Conservation (phyloP, 53 echinoderm and acorn worm genomes). For the Paracentrotus lividus region DNA sequence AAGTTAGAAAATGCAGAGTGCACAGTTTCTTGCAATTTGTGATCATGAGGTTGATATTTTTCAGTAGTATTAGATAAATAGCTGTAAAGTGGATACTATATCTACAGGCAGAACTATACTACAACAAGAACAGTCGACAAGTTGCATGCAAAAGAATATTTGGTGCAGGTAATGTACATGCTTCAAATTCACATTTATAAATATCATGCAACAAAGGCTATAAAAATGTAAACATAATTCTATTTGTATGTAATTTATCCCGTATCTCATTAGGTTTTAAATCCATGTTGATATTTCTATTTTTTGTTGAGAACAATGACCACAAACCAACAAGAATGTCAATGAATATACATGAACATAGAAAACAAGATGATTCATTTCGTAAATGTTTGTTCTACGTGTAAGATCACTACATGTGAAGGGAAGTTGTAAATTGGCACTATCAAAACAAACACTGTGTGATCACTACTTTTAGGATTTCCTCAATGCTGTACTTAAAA, state of each 20-base stretch:
- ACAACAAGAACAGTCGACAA: neutral
- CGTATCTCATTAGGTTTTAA: neutral
- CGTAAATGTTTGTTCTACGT: neutral
- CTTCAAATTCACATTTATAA: neutral
- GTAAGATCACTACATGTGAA: neutral
- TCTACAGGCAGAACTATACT: neutral
- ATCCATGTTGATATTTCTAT: neutral
- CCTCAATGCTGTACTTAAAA: neutral
- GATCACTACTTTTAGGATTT: neutral
- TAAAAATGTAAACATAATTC: neutral
- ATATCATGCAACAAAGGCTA: neutral
- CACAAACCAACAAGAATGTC: neutral
- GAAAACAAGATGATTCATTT: neutral
- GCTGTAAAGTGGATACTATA: neutral
- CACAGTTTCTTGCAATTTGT: neutral
- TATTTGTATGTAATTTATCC: neutral
- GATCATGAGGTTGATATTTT: neutral
- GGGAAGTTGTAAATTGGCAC: neutral
- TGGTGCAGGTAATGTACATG: neutral
- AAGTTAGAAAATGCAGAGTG: neutral
- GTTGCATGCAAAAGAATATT: neutral
- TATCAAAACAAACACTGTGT: neutral
- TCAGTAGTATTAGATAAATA: neutral
- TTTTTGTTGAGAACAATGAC: neutral
- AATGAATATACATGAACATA: neutral